These are phyloP conservation scores for Ciconia stormi DNA, from an alignment of 2,113 vertebrate species.

Conservation along the genomic window DNA sequence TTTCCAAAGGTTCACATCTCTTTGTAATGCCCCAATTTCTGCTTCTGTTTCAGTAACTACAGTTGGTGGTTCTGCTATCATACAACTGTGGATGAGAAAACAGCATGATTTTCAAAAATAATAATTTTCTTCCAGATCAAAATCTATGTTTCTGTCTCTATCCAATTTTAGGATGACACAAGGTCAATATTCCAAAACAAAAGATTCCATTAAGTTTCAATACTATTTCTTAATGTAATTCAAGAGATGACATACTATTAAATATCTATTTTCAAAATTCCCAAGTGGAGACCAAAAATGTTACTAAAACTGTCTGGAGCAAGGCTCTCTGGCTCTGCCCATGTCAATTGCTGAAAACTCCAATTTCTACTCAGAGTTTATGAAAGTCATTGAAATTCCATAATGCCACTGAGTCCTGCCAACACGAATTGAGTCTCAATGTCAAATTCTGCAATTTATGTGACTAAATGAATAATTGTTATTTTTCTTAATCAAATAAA, in stretches of 20 bases:
- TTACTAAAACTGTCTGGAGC: not conserved
- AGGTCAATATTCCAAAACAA: conserved; percentile 2
- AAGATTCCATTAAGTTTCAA: not conserved
- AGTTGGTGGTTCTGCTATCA: not conserved
- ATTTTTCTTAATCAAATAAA: not conserved
- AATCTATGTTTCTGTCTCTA: not conserved
- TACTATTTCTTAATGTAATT: not conserved
- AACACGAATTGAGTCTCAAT: not conserved
- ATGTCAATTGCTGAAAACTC: not conserved
- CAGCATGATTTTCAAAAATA: not conserved
- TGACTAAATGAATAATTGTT: not conserved
- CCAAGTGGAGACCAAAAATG: not conserved
- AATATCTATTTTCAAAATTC: not conserved
- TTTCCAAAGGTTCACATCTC: not conserved
- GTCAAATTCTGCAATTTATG: not conserved
- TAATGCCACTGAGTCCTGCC: not conserved
- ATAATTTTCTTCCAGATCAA: not conserved
- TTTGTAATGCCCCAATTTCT: not conserved
- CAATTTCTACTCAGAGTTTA: not conserved
- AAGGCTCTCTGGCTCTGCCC: not conserved
- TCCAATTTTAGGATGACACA: not conserved
- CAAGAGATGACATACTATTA: not conserved
- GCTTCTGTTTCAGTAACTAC: not conserved
- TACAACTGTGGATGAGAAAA: not conserved
- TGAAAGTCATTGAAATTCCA: not conserved